A percentile compares a stretch with the other conserved stretches of the same genome.
These are phyloP conservation scores for Dendrolimus pini DNA, from an alignment of 2,888 invertebrate genomes.

Conservation along the genomic window DNA sequence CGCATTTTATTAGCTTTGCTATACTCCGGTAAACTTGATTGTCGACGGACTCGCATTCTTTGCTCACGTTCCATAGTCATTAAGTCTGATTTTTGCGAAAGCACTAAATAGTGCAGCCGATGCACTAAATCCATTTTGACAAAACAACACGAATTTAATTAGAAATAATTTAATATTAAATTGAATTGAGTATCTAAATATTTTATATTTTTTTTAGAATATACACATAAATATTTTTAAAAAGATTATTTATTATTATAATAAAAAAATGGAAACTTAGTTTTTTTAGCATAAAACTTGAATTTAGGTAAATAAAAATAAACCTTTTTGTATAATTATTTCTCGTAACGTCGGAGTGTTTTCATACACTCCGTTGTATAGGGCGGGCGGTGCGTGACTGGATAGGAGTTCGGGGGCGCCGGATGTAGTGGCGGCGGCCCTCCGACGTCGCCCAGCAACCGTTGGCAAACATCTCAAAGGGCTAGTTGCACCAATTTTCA, in stretches of 20 bases:
- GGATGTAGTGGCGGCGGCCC: constrained; percentile 49
- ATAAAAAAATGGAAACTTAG: neutral
- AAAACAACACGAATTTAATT: constrained; percentile 4
- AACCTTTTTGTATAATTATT: too few species aligned
- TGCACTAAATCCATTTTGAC: constrained; percentile 66
- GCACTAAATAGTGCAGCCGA: constrained; percentile 66
- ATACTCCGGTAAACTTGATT: constrained; percentile 69
- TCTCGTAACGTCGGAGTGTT: too few species aligned
- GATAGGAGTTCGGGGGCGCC: constrained; percentile 33
- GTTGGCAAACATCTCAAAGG: constrained; percentile 54
- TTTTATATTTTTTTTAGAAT: neutral
- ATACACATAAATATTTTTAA: neutral
- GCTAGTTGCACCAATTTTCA: neutral
- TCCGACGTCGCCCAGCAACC: constrained; percentile 58
- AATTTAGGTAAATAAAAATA: neutral
- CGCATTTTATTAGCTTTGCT: constrained; percentile 56
- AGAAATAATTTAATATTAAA: too few species aligned
- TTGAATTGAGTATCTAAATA: too few species aligned
- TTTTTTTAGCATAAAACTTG: constrained; percentile 2
- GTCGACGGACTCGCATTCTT: constrained; percentile 60
- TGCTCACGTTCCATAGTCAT: constrained; percentile 72
- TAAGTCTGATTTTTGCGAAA: constrained; percentile 69
- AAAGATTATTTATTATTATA: too few species aligned
- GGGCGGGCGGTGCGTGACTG: constrained; percentile 62
- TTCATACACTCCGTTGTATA: constrained; percentile 20